Conservation (phyloP, 2,888 invertebrate genomes). For the Rhingia rostrata region DNA sequence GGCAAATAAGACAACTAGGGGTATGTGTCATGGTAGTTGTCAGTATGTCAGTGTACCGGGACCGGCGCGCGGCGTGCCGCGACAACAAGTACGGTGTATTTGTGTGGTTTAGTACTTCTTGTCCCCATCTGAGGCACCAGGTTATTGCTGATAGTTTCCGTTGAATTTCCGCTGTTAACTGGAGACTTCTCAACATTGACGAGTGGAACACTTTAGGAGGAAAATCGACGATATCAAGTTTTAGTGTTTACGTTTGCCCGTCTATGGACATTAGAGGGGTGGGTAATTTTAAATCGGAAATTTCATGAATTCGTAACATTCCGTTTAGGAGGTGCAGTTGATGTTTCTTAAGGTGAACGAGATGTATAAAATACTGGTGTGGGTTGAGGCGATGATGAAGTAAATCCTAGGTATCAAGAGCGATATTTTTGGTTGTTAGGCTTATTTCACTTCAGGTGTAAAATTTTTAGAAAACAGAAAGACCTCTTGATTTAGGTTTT, state of each 20-base stretch:
- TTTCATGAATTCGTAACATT: not conserved
- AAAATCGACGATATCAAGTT: not conserved
- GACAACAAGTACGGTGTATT: not conserved
- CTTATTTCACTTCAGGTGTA: too few species aligned
- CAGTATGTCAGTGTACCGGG: not conserved
- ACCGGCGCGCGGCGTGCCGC: not conserved
- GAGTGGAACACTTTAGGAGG: slow-evolving; percentile 13
- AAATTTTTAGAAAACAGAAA: too few species aligned
- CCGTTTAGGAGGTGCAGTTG: too few species aligned
- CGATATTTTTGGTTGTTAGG: too few species aligned
- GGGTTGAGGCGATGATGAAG: too few species aligned
- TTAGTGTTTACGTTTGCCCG: not conserved
- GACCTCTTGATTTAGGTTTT: too few species aligned
- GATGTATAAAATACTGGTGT: too few species aligned
- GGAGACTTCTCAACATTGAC: not conserved
- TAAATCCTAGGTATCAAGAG: too few species aligned
- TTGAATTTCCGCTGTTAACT: slow-evolving; percentile 52
- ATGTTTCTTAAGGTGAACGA: too few species aligned
- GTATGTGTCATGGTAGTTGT: not conserved
- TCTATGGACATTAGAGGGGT: not conserved
- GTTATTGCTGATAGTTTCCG: slow-evolving; percentile 66
- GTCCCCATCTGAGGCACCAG: not conserved
- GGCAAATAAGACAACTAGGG: slow-evolving; percentile 14
- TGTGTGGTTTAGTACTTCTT: slow-evolving; percentile 13
- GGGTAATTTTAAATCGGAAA: not conserved